phyloP scores from a whole-genome alignment of 2,113 vertebrate species.

The Cebidichthys violaceus region DNA sequence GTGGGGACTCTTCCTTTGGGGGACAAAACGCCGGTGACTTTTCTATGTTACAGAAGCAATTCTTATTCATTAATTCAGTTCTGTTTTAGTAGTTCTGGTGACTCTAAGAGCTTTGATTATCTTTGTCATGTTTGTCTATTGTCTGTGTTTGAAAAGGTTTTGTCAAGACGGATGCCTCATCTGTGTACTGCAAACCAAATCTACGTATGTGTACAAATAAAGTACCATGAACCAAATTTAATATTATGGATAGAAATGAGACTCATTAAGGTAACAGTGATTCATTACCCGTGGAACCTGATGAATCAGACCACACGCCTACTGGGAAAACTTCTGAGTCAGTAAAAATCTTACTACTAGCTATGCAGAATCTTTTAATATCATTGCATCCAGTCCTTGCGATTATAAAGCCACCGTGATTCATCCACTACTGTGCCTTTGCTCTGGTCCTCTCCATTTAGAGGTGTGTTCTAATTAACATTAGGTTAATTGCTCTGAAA shows the following conservation, averaged over 20 bases:
- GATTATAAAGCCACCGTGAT: slow-evolving; percentile 20
- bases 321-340: neutral
- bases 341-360: neutral
- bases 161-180: no score
- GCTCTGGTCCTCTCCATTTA: slow-evolving; percentile 51
- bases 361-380: neutral
- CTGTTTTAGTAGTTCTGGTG: no score
- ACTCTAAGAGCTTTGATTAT: no score
- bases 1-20: no score
- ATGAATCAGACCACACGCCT: neutral
- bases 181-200: no score
- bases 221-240: neutral
- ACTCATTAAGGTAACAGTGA: neutral
- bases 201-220: neutral
- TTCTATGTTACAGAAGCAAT: no score
- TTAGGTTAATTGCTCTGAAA: slow-evolving; percentile 68
- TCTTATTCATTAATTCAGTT: no score
- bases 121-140: no score
- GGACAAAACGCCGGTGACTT: no score
- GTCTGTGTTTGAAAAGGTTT: no score
- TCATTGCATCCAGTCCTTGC: neutral
- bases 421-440: slow-evolving; percentile 15
- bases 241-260: neutral
- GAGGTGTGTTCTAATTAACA: slow-evolving; percentile 65
- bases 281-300: neutral